phyloP scores from a whole-genome alignment of 2,797 vertebrate genomes.

The Chelonia mydas region DNA sequence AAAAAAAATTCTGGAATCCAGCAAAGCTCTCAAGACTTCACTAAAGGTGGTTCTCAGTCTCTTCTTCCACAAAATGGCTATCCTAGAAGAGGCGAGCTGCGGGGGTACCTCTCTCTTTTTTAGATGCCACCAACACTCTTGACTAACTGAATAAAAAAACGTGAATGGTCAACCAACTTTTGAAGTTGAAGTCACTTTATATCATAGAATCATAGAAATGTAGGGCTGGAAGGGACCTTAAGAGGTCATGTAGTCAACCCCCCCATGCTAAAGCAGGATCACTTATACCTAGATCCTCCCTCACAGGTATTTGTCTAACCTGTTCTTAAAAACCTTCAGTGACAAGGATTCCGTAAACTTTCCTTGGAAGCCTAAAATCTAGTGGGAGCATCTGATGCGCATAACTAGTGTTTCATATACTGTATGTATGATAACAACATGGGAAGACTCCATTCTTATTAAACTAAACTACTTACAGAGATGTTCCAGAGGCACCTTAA shows the following conservation, averaged over 20 bases:
- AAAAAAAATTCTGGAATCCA: background rate
- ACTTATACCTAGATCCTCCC: no score
- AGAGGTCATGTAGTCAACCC: no score
- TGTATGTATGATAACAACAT: background rate
- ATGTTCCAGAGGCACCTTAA: background rate
- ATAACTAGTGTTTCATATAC: no score
- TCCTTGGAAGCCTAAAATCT: background rate
- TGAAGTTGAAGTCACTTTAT: no score
- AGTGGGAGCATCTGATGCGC: background rate
- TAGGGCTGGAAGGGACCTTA: no score
- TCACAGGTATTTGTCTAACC: no score
- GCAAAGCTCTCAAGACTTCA: background rate
- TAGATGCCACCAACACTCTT: slow-evolving; percentile 19
- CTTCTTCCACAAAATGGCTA: background rate
- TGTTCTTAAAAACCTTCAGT: no score
- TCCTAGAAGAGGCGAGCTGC: background rate
- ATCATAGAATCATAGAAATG: no score
- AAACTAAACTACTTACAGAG: background rate
- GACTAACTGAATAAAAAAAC: background rate
- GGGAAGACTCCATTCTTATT: background rate
- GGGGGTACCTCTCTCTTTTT: slow-evolving; percentile 2
- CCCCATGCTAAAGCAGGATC: no score
- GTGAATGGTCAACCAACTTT: background rate
- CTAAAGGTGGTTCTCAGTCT: background rate
- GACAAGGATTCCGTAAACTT: no score